A percentile compares a stretch with the other conserved stretches of the same genome.
Conservation (phyloP, 2,797 vertebrate species). For the Dromococcyx pavoninus region DNA sequence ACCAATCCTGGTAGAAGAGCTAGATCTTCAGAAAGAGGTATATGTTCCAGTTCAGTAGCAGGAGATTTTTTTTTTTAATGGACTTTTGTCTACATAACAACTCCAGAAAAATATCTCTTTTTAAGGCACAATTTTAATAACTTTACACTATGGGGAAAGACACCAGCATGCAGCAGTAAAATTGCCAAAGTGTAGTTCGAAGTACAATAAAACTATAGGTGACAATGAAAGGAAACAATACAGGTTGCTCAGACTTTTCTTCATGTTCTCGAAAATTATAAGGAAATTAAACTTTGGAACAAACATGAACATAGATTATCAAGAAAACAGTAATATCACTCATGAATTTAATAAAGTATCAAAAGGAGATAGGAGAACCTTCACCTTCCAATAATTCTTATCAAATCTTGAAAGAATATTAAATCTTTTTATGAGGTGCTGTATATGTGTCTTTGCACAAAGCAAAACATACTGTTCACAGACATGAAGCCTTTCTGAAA, state of each 20-base stretch:
- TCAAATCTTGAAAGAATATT: slow-evolving; percentile 53
- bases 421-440: slow-evolving; percentile 2
- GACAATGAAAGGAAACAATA: neutral
- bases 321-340: slow-evolving; percentile 11
- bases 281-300: slow-evolving; percentile 60
- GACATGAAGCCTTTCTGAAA: neutral
- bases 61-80: neutral
- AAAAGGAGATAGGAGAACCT: slow-evolving; percentile 14
- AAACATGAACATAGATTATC: slow-evolving; percentile 47
- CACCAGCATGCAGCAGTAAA: neutral
- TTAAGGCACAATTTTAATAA: neutral
- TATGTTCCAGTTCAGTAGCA: neutral
- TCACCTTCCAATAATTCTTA: slow-evolving; percentile 62
- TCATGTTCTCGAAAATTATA: slow-evolving; percentile 20
- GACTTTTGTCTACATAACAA: neutral
- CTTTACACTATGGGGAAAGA: neutral
- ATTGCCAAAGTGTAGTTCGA: neutral
- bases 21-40: neutral
- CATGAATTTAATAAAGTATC: slow-evolving; percentile 52
- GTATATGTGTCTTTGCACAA: neutral
- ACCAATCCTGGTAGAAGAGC: neutral
- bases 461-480: neutral
- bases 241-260: neutral
- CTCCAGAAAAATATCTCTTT: neutral
- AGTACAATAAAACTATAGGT: neutral